Percentiles rank a stretch among this genome's conserved stretches.
phyloP scores from a whole-genome alignment of 2,113 vertebrate genomes.

The Mastomys natalensis region DNA sequence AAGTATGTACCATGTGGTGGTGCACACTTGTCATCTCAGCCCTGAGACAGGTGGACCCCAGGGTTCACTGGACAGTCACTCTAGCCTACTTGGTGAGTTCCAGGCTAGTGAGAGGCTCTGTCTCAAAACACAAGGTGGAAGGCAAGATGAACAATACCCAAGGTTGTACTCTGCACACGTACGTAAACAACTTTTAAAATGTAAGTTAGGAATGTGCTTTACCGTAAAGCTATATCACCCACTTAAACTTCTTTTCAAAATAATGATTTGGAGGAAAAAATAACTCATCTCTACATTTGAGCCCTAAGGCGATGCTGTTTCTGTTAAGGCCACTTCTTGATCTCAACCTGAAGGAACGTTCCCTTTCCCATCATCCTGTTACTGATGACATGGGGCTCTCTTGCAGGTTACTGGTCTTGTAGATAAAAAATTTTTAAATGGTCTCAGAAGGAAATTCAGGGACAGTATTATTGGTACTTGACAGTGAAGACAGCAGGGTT shows the following conservation, averaged over 20 bases:
- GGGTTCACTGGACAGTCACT: neutral
- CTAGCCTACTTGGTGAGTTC: neutral
- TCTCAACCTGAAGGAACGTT: neutral
- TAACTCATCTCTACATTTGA: neutral
- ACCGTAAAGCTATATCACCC: neutral
- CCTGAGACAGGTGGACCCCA: neutral
- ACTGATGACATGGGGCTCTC: neutral
- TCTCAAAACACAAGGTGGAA: neutral
- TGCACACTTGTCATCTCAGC: neutral
- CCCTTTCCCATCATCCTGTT: neutral
- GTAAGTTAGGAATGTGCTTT: neutral
- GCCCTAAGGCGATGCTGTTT: neutral
- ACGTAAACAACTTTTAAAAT: neutral
- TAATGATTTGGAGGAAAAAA: neutral
- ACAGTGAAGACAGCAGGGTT: neutral
- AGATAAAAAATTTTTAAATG: neutral
- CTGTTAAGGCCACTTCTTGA: neutral
- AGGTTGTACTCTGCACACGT: neutral
- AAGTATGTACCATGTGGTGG: neutral
- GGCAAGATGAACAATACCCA: neutral
- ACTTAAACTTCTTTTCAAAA: constrained; percentile 38
- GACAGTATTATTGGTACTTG: neutral
- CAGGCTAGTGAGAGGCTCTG: neutral
- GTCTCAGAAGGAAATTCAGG: neutral
- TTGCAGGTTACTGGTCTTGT: neutral